phyloP scores from a whole-genome alignment of 2,797 vertebrate species.

The Taeniopygia guttata region DNA sequence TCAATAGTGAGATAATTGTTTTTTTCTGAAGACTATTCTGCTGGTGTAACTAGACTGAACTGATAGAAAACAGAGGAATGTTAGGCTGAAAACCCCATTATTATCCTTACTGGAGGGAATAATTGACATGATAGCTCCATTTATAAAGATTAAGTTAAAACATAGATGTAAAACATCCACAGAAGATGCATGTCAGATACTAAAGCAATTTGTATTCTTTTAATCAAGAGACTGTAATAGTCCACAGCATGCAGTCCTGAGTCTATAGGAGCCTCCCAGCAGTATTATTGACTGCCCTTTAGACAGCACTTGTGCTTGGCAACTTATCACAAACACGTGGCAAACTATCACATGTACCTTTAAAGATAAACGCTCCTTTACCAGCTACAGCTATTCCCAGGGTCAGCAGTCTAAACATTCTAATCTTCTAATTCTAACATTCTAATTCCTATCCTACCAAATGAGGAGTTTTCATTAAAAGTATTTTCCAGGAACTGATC shows the following conservation, averaged over 20 bases:
- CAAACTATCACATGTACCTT: background rate
- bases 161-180: background rate
- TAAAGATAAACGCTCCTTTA: constrained; percentile 39
- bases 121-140: background rate
- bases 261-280: background rate
- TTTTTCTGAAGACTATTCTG: background rate
- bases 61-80: background rate
- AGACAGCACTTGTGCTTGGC: background rate
- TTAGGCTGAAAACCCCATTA: background rate
- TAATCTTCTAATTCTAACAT: background rate
- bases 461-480: background rate
- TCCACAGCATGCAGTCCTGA: background rate
- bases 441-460: background rate
- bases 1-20: background rate
- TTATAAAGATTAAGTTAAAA: background rate
- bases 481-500: background rate
- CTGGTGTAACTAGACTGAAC: background rate
- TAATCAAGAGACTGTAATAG: background rate
- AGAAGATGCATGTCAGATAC: background rate
- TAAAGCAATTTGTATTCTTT: background rate
- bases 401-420: background rate
- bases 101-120: background rate
- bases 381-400: background rate
- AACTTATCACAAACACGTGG: background rate
- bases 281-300: background rate